Conservation (phyloP, 1,140 invertebrate species). For the Gonatopus flavifemur region DNA sequence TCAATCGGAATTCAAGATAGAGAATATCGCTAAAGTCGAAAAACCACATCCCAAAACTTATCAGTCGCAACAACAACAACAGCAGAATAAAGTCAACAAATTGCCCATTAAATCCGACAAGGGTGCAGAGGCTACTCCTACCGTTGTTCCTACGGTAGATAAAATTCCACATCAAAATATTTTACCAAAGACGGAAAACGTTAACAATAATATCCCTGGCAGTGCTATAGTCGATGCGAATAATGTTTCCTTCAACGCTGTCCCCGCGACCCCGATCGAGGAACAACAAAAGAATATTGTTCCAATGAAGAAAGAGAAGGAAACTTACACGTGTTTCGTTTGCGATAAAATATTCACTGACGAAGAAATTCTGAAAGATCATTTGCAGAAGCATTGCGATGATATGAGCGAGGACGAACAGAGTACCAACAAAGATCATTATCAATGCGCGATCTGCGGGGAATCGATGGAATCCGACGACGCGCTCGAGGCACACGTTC, state of each 20-base stretch:
- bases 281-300: not conserved
- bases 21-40: conserved; percentile 16
- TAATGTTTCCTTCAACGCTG: no score
- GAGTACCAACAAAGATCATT: conserved; percentile 34
- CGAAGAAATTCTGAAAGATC: conserved; percentile 50
- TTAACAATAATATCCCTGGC: no score
- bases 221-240: no score
- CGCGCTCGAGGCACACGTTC: conserved; percentile 42
- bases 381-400: conserved; percentile 52
- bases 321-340: conserved; percentile 46
- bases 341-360: conserved; percentile 52
- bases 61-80: no score
- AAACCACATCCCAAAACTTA: no score
- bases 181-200: no score
- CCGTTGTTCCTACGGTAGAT: no score
- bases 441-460: conserved; percentile 52
- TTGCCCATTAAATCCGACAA: no score
- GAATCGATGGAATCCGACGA: conserved; percentile 43
- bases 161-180: no score
- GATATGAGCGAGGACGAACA: conserved; percentile 48
- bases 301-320: conserved; percentile 12
- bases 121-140: no score
- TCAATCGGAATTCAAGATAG: conserved; percentile 24
- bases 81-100: no score
- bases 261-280: no score